Percentiles rank a stretch among this genome's conserved stretches.
Evolutionary conservation across 92 coral and sea anemone genomes (phyloP).

Genomic region (Epizoanthus stellaris): DNA sequence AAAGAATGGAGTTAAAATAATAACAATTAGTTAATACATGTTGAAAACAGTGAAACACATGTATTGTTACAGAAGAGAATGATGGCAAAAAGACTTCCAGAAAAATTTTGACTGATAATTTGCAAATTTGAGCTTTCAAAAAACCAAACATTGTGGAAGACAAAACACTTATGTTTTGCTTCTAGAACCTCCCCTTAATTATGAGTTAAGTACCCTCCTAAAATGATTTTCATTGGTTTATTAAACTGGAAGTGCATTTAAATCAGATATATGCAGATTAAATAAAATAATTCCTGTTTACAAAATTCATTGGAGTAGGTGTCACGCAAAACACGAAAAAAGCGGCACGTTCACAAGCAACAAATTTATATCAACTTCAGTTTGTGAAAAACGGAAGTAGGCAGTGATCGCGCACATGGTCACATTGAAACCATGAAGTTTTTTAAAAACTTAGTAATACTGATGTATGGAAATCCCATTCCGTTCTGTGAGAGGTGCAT

Average conservation of each 20-base stretch:
- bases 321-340: background rate
- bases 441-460: no score
- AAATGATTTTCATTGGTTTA: background rate
- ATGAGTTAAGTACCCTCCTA: background rate
- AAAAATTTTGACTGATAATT: no score
- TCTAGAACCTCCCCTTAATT: background rate
- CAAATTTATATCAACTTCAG: background rate
- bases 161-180: no score
- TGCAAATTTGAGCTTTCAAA: no score
- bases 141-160: no score
- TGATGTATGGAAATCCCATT: background rate
- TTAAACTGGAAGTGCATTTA: background rate
- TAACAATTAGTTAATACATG: no score
- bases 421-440: background rate
- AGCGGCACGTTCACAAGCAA: background rate
- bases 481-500: background rate
- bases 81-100: no score
- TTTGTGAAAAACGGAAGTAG: background rate
- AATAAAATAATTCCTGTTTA: conserved; percentile 29
- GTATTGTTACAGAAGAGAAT: no score
- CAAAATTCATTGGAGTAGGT: background rate
- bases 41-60: no score
- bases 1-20: no score
- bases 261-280: background rate
- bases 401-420: background rate